A percentile compares a stretch with the other conserved stretches of the same genome.
Evolutionary conservation across 2,888 invertebrate species (phyloP).

Genomic region (Frankliniella intonsa): DNA sequence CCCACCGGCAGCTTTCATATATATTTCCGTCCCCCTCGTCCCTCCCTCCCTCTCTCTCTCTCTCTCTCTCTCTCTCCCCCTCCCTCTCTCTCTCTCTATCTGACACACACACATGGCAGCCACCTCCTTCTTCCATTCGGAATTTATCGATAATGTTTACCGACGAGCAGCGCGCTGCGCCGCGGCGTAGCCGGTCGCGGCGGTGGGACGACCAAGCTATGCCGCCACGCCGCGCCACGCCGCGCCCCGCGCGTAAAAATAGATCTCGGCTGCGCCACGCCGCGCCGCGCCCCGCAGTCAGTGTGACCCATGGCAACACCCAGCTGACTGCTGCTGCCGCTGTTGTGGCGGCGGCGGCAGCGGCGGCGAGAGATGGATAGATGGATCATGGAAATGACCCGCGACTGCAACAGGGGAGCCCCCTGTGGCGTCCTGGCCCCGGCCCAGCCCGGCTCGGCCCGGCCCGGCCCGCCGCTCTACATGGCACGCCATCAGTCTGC

Average conservation of each 20-base stretch:
- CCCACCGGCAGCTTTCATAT: too few relatives aligned
- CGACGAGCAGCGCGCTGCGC: background rate
- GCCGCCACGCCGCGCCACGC: background rate
- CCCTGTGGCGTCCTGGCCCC: too few relatives aligned
- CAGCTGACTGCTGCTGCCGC: background rate
- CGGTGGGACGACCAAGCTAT: background rate
- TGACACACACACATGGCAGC: background rate
- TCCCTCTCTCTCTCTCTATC: background rate
- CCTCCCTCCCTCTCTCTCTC: background rate
- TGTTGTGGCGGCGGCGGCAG: background rate
- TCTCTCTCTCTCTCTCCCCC: background rate
- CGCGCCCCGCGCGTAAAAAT: background rate
- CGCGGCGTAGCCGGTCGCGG: background rate
- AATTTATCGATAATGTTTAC: conserved; percentile 10
- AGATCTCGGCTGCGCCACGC: background rate
- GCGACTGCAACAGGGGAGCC: too few relatives aligned
- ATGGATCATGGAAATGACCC: too few relatives aligned
- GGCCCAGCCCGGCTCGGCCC: too few relatives aligned
- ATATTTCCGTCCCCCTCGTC: background rate
- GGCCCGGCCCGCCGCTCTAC: too few relatives aligned
- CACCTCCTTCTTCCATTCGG: background rate
- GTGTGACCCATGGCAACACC: background rate
- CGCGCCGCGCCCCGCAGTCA: background rate
- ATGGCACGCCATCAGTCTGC: too few relatives aligned
- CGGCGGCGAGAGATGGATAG: too few relatives aligned